Conservation (phyloP, 2,888 invertebrate genomes). For the Lithophane leautieri region DNA sequence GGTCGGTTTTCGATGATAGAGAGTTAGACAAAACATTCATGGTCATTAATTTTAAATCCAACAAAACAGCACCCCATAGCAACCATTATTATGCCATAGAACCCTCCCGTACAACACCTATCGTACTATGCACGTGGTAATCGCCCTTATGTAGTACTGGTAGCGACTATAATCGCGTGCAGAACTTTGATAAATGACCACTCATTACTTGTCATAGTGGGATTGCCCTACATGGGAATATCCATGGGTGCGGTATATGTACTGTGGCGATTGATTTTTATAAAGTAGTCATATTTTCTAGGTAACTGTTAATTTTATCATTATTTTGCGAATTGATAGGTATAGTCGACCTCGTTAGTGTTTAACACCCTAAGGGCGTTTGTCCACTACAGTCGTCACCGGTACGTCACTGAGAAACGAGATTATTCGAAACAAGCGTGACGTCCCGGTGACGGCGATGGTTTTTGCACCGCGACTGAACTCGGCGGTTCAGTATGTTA, state of each 20-base stretch:
- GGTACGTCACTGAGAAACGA: not conserved
- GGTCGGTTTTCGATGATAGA: not conserved
- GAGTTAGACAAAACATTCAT: conserved; percentile 9
- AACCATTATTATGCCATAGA: conserved; percentile 23
- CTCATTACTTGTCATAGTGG: conserved; percentile 52
- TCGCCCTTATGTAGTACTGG: not conserved
- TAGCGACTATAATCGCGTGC: conserved; percentile 48
- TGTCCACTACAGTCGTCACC: not conserved
- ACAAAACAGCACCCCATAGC: conserved; percentile 36
- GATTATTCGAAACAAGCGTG: not conserved
- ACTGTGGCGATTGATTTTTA: conserved; percentile 37
- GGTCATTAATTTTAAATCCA: conserved; percentile 27
- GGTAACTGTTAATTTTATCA: not conserved
- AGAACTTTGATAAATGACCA: conserved; percentile 42
- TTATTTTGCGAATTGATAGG: not conserved
- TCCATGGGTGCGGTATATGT: conserved; percentile 33
- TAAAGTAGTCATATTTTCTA: conserved; percentile 10
- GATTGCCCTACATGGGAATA: conserved; percentile 40
- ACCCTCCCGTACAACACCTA: conserved; percentile 43
- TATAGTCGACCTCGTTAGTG: not conserved
- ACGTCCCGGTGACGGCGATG: not conserved
- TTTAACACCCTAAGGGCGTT: not conserved
- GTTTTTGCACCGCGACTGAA: not conserved
- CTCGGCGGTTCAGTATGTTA: not conserved
- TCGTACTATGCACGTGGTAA: conserved; percentile 27